Base-by-base conservation (phyloP, 2,888 invertebrate species). In the Callyntrura sp. region DNA sequence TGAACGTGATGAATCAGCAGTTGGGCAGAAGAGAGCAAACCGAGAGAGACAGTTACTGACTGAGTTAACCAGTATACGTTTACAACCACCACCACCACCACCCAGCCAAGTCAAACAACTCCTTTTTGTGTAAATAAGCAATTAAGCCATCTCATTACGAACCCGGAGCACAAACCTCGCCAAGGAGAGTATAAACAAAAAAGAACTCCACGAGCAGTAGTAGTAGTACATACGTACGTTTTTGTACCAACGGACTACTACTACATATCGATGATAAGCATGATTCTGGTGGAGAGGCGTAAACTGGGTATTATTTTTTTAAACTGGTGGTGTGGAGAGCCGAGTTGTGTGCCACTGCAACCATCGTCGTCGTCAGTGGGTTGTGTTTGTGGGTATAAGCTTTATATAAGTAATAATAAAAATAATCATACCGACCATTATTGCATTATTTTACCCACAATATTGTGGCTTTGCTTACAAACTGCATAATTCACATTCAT, bases 51-150 rank as follows among this genome's bases (percentile, higher is more conserved):
- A 51, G 76, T 70, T 35, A 35, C 35, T 6, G 35, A n/a, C n/a
- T 35, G 35, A 68, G 35, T 9, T 25, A 68, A 25, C 25, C 68
- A 14, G 12, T 28, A 1, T 14, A 9, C 25, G 12, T 68, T 68
- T 35, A 35, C 60, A 8, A 48, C 45, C 20, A 48, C 20, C 20
- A 48, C 55, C 76, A 84, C 65, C 65, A 70, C 17, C 70, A 65
- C 28, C 48, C 76, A 62, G 14, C 60, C 85, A 12, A 76, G 62
- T 23, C 23, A 62, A 78, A 70, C 85, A 78, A 76, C 85, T 85
- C 85, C 78, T 85, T 87, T 82, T 87, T 87, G 84, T 89, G 89
- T 84, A 88, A 89, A 76, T 84, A 84, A 89, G 84, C 83, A 89
- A 89, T 89, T 89, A 89, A 76, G 88, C 55, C 43, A 89, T 76